Conservation (phyloP, 2,113 vertebrate species). For the Anhinga anhinga region DNA sequence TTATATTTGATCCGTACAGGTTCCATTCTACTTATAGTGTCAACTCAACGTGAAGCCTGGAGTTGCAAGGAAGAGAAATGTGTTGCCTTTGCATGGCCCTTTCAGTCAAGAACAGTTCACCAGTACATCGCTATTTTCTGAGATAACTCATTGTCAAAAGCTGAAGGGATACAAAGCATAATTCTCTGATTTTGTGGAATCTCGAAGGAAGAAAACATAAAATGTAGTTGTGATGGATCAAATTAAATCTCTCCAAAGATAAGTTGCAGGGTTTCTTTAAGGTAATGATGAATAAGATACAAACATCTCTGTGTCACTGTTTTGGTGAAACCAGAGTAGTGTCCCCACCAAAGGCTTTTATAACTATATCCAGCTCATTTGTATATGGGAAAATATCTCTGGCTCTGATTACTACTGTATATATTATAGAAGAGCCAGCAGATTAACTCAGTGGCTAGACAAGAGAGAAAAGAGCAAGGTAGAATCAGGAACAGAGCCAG, state of each 20-base stretch:
- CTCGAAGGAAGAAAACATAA: neutral
- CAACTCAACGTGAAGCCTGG: neutral
- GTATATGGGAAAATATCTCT: neutral
- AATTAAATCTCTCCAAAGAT: neutral
- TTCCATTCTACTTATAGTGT: neutral
- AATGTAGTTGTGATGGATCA: neutral
- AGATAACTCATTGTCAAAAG: neutral
- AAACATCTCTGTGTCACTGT: neutral
- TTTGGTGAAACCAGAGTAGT: neutral
- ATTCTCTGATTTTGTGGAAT: neutral
- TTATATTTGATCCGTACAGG: neutral
- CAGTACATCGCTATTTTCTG: neutral
- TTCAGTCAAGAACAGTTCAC: neutral
- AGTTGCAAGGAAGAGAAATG: neutral
- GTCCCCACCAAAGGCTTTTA: neutral
- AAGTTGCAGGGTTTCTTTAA: neutral
- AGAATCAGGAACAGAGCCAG: neutral
- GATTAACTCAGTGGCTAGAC: neutral
- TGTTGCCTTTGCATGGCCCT: neutral
- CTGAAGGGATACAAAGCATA: neutral
- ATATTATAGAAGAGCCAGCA: neutral
- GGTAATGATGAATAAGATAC: neutral
- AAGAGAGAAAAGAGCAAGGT: neutral
- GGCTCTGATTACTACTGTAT: neutral
- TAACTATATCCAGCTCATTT: neutral